A percentile compares a stretch with the other conserved stretches of the same genome.
These are phyloP conservation scores for Toxotes lorentzi DNA, from an alignment of 2,797 vertebrate genomes.

Conservation along the genomic window DNA sequence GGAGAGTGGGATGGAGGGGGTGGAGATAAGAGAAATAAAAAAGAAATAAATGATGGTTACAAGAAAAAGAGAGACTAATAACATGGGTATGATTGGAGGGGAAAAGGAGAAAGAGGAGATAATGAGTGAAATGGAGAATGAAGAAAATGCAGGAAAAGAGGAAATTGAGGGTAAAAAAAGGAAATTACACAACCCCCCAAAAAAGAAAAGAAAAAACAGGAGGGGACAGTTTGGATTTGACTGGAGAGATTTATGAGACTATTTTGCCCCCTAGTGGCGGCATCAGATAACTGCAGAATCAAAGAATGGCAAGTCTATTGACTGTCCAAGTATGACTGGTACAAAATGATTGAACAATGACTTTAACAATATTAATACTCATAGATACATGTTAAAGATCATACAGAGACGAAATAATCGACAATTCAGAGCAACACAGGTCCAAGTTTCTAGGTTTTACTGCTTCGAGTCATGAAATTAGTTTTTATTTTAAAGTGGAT, in stretches of 20 bases:
- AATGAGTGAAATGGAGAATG: background rate
- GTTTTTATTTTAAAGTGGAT: too few species aligned
- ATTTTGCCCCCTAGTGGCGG: constrained; percentile 72
- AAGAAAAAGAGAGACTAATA: background rate
- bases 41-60: too few species aligned
- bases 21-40: background rate
- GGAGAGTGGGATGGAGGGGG: background rate
- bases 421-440: background rate
- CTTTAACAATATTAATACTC: background rate
- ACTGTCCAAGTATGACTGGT: background rate
- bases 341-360: background rate
- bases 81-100: background rate
- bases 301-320: background rate
- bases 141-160: background rate
- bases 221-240: fast-evolving
- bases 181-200: background rate
- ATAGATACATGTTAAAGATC: background rate
- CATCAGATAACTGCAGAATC: background rate
- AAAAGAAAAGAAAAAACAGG: background rate
- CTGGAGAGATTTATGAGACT: constrained; percentile 23
- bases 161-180: background rate
- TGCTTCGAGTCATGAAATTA: background rate
- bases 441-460: background rate
- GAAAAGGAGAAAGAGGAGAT: background rate
- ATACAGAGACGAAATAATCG: background rate